Conservation (phyloP, 2,113 vertebrate genomes). For the Megaptera novaeangliae region DNA sequence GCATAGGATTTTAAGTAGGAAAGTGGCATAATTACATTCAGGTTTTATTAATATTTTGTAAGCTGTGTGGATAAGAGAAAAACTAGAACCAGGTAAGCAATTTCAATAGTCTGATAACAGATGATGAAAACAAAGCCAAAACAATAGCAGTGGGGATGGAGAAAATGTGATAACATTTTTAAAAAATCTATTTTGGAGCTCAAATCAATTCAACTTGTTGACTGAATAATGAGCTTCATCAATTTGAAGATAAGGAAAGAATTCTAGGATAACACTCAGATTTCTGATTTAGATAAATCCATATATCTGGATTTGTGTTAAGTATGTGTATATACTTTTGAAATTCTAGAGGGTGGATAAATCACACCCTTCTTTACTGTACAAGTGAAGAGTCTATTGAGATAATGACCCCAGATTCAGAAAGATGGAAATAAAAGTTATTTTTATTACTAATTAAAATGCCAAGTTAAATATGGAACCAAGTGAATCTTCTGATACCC, state of each 20-base stretch:
- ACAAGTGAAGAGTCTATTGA: background rate
- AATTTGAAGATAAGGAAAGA: background rate
- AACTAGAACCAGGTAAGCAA: background rate
- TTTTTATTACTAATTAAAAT: background rate
- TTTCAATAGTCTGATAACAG: background rate
- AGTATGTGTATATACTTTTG: background rate
- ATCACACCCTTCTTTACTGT: background rate
- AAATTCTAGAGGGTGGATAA: background rate
- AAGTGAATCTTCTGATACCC: background rate
- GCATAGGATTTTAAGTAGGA: background rate
- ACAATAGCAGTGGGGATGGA: background rate
- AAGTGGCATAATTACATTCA: background rate
- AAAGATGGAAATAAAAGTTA: background rate
- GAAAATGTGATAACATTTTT: background rate
- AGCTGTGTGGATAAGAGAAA: background rate
- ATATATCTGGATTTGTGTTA: background rate
- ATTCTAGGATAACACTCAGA: background rate
- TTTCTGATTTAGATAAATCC: background rate
- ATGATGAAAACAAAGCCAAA: background rate
- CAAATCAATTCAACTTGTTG: background rate
- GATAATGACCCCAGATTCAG: background rate
- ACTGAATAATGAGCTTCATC: background rate
- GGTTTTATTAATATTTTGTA: background rate
- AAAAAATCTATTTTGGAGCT: background rate
- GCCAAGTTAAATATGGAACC: background rate